Conservation (phyloP, 1,140 invertebrate species). For the Belonocnema kinseyi region DNA sequence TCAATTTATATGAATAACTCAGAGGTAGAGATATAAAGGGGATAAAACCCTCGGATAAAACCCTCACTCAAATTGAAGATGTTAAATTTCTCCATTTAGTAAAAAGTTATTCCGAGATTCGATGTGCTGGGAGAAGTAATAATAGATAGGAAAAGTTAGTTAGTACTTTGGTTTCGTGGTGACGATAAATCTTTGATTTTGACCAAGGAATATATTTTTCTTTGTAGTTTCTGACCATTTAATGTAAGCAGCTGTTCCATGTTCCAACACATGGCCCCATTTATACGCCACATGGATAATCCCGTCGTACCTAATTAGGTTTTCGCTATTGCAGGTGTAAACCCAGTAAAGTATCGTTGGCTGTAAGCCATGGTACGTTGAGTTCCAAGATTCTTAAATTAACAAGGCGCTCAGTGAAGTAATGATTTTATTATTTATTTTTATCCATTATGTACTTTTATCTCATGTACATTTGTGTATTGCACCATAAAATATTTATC, state of each 20-base stretch:
- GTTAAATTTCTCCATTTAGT: not conserved
- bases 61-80: not conserved
- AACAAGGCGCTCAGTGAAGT: slow-evolving; percentile 10
- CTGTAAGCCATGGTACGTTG: slow-evolving; percentile 7
- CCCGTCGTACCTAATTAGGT: slow-evolving; percentile 22
- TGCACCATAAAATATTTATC: too few species aligned
- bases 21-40: not conserved
- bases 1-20: not conserved
- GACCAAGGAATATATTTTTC: not conserved
- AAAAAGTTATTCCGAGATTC: not conserved
- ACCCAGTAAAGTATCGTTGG: slow-evolving; percentile 9
- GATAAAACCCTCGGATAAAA: not conserved
- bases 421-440: not conserved
- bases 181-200: slow-evolving; percentile 1
- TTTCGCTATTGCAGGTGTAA: slow-evolving; percentile 21
- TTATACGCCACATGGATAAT: slow-evolving; percentile 23
- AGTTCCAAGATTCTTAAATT: slow-evolving; percentile 21
- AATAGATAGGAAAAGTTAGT: not conserved
- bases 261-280: slow-evolving; percentile 25
- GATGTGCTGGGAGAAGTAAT: not conserved
- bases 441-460: slow-evolving; percentile 14
- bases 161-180: not conserved
- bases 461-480: too few species aligned
- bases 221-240: not conserved
- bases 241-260: slow-evolving; percentile 18